Conservation (phyloP, 1,140 invertebrate species). For the Vanessa atalanta region DNA sequence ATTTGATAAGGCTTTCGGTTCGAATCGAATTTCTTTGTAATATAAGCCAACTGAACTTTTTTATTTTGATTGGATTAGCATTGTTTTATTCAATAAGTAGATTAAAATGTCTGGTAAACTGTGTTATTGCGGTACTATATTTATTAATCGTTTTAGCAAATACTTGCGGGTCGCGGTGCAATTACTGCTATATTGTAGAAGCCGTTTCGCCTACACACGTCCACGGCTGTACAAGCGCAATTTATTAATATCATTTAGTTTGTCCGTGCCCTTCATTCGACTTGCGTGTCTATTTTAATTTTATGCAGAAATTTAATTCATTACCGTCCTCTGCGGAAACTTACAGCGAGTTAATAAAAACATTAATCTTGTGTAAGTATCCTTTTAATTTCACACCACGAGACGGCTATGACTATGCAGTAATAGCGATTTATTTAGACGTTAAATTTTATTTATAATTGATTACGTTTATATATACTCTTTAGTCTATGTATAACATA, state of each 20-base stretch:
- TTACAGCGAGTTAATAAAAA: not conserved
- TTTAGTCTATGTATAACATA: no score
- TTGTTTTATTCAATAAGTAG: not conserved
- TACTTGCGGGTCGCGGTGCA: not conserved
- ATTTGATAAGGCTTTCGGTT: no score
- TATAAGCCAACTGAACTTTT: no score
- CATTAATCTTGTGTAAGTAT: no score
- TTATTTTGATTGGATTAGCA: no score
- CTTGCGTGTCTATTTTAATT: constrained; percentile 5
- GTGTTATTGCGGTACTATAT: not conserved
- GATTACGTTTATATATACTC: no score
- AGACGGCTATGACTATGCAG: no score
- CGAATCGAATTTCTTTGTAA: no score
- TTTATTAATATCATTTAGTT: constrained; percentile 6
- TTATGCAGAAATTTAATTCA: constrained; percentile 15
- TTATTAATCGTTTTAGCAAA: not conserved
- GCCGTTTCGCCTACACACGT: not conserved
- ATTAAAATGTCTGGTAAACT: not conserved
- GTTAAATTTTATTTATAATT: no score
- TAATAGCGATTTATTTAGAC: no score
- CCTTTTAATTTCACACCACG: no score
- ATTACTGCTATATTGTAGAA: constrained; percentile 3
- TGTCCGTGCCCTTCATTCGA: not conserved
- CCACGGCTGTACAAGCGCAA: not conserved
- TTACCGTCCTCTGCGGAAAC: not conserved